A percentile compares a stretch with the other conserved stretches of the same genome.
phyloP scores from a whole-genome alignment of 2,113 vertebrate species.

The Edolisoma coerulescens region DNA sequence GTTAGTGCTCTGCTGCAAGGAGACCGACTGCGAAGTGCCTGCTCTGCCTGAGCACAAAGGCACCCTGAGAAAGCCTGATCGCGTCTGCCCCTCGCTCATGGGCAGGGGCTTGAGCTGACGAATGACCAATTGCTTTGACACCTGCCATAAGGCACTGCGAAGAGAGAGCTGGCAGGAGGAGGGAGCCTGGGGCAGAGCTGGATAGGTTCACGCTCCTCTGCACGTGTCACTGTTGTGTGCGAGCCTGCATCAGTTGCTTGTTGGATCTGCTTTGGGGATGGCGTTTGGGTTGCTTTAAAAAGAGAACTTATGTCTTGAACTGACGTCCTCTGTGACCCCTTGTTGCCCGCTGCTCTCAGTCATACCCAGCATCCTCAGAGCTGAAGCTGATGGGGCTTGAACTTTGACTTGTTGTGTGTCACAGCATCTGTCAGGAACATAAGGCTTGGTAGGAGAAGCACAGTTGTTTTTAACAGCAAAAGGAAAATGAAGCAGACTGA shows the following conservation, averaged over 20 bases:
- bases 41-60: not conserved
- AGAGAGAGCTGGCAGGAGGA: not conserved
- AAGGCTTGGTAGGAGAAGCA: not conserved
- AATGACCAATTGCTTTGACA: slow-evolving; percentile 32
- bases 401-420: not conserved
- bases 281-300: not conserved
- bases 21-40: not conserved
- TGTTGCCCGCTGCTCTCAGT: not conserved
- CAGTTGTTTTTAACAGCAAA: not conserved
- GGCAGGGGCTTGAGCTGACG: not conserved
- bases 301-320: not conserved
- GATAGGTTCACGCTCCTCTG: not conserved
- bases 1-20: not conserved
- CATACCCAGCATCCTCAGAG: not conserved
- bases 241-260: not conserved
- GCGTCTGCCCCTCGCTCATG: rapidly evolving
- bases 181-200: not conserved
- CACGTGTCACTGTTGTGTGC: not conserved
- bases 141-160: not conserved
- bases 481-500: not conserved
- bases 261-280: not conserved
- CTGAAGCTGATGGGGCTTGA: not conserved
- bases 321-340: not conserved
- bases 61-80: not conserved
- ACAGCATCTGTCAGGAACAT: not conserved